phyloP scores from a whole-genome alignment of 1,140 invertebrate genomes.

The Trialeurodes vaporariorum region DNA sequence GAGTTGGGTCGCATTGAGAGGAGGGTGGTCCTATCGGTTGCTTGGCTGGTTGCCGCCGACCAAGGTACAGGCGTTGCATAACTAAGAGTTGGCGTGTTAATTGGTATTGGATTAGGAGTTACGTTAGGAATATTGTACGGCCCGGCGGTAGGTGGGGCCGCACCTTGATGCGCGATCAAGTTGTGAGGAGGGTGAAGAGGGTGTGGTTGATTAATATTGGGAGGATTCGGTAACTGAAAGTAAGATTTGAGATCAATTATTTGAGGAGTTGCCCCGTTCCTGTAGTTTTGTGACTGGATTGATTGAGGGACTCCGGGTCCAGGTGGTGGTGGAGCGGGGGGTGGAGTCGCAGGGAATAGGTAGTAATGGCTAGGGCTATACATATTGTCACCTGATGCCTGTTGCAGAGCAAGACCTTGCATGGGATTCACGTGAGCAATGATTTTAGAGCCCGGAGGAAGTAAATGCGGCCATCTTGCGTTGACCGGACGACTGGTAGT shows the following conservation, averaged over 20 bases:
- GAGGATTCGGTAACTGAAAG: not conserved
- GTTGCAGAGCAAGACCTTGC: not conserved
- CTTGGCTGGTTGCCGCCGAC: not conserved
- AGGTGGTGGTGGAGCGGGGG: too few species aligned
- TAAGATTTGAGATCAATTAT: not conserved
- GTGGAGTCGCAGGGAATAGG: not conserved
- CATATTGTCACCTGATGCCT: not conserved
- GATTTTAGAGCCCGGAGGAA: not conserved
- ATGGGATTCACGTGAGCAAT: not conserved
- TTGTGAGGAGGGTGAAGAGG: too few species aligned
- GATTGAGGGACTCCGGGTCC: not conserved
- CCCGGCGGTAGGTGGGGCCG: not conserved
- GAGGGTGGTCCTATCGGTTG: not conserved
- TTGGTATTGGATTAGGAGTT: not conserved
- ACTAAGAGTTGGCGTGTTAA: not conserved
- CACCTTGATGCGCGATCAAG: not conserved
- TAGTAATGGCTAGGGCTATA: not conserved
- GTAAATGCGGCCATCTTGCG: not conserved
- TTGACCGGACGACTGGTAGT: not conserved
- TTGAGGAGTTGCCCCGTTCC: not conserved
- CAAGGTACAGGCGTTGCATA: not conserved
- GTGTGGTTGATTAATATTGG: not conserved
- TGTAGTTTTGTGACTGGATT: not conserved
- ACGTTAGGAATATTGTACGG: not conserved
- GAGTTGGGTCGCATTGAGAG: slow-evolving; percentile 1